These are phyloP conservation scores for Seriola aureovittata DNA, from an alignment of 2,113 vertebrate genomes.

Conservation along the genomic window DNA sequence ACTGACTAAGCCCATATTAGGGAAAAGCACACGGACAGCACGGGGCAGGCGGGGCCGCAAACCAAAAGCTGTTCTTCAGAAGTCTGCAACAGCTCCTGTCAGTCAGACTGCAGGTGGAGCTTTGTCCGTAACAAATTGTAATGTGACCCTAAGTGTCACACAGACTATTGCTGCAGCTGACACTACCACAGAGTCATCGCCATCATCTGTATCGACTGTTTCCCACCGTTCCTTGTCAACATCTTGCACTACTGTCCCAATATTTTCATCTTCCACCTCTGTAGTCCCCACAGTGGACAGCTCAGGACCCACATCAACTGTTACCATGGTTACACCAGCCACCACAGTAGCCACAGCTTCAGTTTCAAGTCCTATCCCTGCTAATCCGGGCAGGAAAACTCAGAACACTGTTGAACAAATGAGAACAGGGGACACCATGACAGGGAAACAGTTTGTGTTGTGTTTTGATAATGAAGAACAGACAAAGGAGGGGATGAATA, in stretches of 20 bases:
- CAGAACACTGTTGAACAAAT: conserved; percentile 45
- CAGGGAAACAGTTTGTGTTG: conserved; percentile 82
- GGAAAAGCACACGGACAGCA: conserved; percentile 79
- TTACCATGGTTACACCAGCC: conserved; percentile 36
- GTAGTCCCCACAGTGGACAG: conserved; percentile 29
- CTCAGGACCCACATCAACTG: conserved; percentile 48
- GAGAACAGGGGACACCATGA: conserved; percentile 50
- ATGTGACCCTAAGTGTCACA: conserved; percentile 2
- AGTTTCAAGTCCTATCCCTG: conserved; percentile 35
- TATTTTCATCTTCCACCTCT: conserved; percentile 29
- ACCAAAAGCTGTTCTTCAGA: conserved; percentile 75
- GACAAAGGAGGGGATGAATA: conserved; percentile 65
- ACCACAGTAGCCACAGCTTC: conserved; percentile 34
- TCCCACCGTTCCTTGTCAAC: conserved; percentile 28
- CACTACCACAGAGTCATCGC: conserved; percentile 14
- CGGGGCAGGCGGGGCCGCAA: conserved; percentile 82
- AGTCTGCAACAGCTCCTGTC: conserved; percentile 30
- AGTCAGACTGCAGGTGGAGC: conserved; percentile 37
- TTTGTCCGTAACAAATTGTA: conserved; percentile 35
- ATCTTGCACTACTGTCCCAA: conserved; percentile 34
- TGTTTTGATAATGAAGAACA: conserved; percentile 80
- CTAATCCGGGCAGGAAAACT: conserved; percentile 26
- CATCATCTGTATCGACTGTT: conserved; percentile 23
- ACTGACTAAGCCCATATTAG: conserved; percentile 80
- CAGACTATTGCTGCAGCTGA: conserved; percentile 31